These are phyloP conservation scores for Acutogordius australiensis DNA, from an alignment of 2,888 invertebrate species.

Conservation along the genomic window DNA sequence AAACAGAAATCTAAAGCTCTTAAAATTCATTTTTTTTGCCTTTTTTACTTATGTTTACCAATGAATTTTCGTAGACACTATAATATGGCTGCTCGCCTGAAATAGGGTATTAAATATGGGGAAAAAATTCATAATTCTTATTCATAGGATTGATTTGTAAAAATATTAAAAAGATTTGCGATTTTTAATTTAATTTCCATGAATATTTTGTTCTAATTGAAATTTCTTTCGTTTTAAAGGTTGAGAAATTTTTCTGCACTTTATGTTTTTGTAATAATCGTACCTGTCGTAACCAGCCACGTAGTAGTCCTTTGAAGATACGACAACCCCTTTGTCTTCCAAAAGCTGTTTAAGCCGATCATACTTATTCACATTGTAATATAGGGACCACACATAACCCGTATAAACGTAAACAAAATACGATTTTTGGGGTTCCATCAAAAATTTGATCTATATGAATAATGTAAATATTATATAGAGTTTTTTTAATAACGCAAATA, in stretches of 20 bases:
- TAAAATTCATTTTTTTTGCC: no score
- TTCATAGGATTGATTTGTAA: no score
- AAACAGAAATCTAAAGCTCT: no score
- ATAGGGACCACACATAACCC: neutral
- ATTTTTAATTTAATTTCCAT: neutral
- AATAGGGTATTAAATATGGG: no score
- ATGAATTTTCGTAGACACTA: no score
- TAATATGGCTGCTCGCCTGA: no score
- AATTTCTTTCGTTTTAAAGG: no score
- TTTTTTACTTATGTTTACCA: no score
- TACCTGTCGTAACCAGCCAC: conserved; percentile 5
- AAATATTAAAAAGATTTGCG: neutral
- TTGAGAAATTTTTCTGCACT: no score
- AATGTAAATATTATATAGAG: neutral
- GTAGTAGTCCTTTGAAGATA: conserved; percentile 4
- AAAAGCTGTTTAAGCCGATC: neutral
- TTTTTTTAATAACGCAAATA: no score
- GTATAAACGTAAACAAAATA: conserved; percentile 1
- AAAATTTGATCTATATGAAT: neutral
- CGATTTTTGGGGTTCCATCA: conserved; percentile 4
- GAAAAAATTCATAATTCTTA: no score
- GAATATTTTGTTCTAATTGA: neutral
- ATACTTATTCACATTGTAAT: conserved; percentile 6
- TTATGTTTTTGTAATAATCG: no score
- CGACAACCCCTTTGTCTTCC: neutral